These are phyloP conservation scores for Conus canariensis DNA, from an alignment of 2,888 invertebrate genomes.

Conservation along the genomic window DNA sequence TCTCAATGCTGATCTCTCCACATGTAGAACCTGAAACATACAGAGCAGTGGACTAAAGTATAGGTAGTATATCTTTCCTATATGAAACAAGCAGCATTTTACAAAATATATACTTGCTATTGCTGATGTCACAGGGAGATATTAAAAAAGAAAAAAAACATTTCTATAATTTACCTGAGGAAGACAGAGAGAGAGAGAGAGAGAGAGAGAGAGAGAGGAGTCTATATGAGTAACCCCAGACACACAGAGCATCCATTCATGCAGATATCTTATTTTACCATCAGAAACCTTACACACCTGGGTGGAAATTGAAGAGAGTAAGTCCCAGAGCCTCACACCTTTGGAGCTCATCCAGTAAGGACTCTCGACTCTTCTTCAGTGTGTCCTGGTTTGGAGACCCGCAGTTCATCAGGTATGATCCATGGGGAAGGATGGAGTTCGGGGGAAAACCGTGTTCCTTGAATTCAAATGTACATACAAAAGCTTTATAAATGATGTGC, in stretches of 20 bases:
- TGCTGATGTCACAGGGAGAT: no score
- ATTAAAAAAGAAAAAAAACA: no score
- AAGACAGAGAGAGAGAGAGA: no score
- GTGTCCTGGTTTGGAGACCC: slow-evolving; percentile 78
- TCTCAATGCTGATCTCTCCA: slow-evolving; percentile 69
- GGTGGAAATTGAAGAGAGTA: slow-evolving; percentile 80
- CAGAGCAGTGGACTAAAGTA: not conserved
- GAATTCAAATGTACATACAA: slow-evolving; percentile 31
- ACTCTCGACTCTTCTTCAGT: slow-evolving; percentile 76
- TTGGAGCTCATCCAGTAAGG: slow-evolving; percentile 79
- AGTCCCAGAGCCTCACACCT: slow-evolving; percentile 80
- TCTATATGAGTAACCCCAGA: no score
- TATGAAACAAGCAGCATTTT: no score
- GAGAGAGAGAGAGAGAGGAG: no score
- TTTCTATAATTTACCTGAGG: no score
- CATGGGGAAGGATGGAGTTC: slow-evolving; percentile 74
- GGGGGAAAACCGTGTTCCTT: slow-evolving; percentile 75
- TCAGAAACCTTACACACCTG: slow-evolving; percentile 68
- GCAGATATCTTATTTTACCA: no score
- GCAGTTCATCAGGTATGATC: slow-evolving; percentile 80
- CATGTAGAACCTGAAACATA: slow-evolving; percentile 73
- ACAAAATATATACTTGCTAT: no score
- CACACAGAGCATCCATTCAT: no score
- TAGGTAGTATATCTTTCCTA: not conserved
- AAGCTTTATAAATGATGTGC: not conserved